These are phyloP conservation scores for Syngnathoides biaculeatus DNA, from an alignment of 2,113 vertebrate species.

Conservation along the genomic window DNA sequence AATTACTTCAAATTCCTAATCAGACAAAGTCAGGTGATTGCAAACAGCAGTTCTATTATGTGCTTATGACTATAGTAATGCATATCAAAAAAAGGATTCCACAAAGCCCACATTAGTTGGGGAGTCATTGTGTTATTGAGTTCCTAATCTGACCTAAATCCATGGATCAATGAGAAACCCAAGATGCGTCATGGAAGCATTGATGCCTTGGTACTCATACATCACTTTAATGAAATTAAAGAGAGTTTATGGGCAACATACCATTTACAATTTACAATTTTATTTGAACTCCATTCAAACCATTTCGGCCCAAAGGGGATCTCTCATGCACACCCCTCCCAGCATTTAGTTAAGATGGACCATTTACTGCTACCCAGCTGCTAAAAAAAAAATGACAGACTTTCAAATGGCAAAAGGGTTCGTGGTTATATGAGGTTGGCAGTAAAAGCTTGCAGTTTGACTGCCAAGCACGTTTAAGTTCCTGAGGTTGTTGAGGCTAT, in stretches of 20 bases:
- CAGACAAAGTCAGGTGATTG: neutral
- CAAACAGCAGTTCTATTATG: constrained; percentile 1
- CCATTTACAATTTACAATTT: constrained; percentile 12
- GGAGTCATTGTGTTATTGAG: constrained; percentile 39
- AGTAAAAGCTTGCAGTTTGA: constrained; percentile 60
- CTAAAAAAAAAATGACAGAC: constrained; percentile 40
- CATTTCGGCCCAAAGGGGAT: constrained; percentile 38
- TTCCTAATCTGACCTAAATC: neutral
- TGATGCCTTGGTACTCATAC: constrained; percentile 25
- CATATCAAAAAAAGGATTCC: constrained; percentile 5
- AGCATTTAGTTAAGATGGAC: constrained; percentile 43
- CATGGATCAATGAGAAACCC: constrained; percentile 12
- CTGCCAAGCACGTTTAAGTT: constrained; percentile 67
- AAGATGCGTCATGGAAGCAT: constrained; percentile 14
- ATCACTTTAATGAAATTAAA: constrained; percentile 47
- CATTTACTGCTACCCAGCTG: constrained; percentile 46
- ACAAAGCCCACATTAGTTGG: constrained; percentile 30
- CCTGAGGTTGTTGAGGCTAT: constrained; percentile 57
- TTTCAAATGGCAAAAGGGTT: constrained; percentile 51
- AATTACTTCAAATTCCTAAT: neutral
- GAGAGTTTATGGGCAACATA: constrained; percentile 10
- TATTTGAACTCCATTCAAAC: constrained; percentile 45
- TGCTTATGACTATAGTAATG: constrained; percentile 2
- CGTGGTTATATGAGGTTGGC: constrained; percentile 56
- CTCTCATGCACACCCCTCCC: constrained; percentile 40